Evolutionary conservation across 2,888 invertebrate species (phyloP), one percentile per base, ranked within the genome.

Genomic region (Andrena marginata): DNA sequence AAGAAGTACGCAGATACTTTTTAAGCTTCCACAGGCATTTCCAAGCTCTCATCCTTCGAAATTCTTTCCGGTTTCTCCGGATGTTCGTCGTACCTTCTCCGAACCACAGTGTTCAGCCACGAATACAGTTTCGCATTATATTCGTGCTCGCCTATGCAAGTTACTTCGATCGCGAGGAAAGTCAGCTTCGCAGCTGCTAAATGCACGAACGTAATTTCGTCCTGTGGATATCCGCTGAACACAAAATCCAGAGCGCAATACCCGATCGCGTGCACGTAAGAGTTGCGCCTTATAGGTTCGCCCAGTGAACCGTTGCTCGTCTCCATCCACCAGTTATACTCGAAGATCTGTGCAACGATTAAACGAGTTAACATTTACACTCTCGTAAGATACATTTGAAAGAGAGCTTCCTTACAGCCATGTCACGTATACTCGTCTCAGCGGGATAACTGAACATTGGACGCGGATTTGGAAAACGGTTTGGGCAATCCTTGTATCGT

Each of bases 61-160:
- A 8, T 7, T 13, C 3, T 13, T 95, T 1, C 73, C 95, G 6
- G 94, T 95, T 1, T 95, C 95, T 0, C 51, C 2, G 26, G 90
- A 92, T 51, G 1, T 13, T 62, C 13, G 2, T 74, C 42, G 54
- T 85, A 85, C 13, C 85, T 75, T 51, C 0, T 79, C 16, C n/a
- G 42, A 26, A 77, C 64, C 23, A 69, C 13, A 2, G 42, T 70
- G 1, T 33, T 1, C 2, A 84, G 8, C 84, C 79, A 84, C 1
- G 16, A 26, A 29, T 7, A n/a, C 10, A 84, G 16, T 7, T 63
- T 78, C 10, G 20, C 5, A 20, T 85, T 84, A 67, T 81, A 85
- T 6, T 76, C 48, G 0, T 26, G 23, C n/a, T 85, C 85, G 0
- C 6, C 10, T 42, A 85, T 60, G 29, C 51, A 4, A 23, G 8